Evolutionary conservation across 2,888 invertebrate species (phyloP), one percentile per base, ranked within the genome.

Genomic region (Stenodema calcarata): DNA sequence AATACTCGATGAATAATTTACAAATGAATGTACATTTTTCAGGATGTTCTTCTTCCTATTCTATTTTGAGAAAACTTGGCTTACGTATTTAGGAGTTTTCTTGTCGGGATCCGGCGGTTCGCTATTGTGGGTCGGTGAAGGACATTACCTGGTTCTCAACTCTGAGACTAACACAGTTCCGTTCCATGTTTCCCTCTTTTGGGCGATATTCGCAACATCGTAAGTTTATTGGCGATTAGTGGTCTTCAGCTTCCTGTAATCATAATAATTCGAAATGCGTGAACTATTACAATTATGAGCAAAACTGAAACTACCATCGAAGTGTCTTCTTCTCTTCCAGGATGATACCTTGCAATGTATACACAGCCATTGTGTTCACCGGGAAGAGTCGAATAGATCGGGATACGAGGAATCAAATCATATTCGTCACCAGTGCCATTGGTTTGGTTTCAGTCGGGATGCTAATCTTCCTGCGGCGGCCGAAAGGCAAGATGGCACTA

Each of bases 381-480:
- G 89, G 89, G 0, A 88, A 88, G 62, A 35, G 75, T n/a, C 86
- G 87, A 14, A 88, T 89, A 35, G 89, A 89, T 79, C 50, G 73
- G 1, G 87, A 50, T 12, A 89, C 88, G 16, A 79, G 89, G 12
- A 80, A 85, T n/a, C 50, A 82, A 11, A 81, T 89, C 11, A 83
- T 89, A 28, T 87, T 82, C 30, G 86, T 87, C 7, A 75, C 88
- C 47, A 86, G 87, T 18, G 83, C 54, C 7, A 47, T 89, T 4
- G 88, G 88, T 9, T 50, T 88, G 14, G 50, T 87, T 23, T 87
- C 89, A 47, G 78, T 96, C 0, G 91, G 94, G 0, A 69, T 87
- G 0, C 93, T 96, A 89, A 90, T 94, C 0, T 90, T 94, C 0
- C 91, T 96, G 89, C 92, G 95, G 78, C 93, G 92, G 12, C 91